Conservation (phyloP, 2,113 vertebrate genomes). For the Pelodiscus sinensis region DNA sequence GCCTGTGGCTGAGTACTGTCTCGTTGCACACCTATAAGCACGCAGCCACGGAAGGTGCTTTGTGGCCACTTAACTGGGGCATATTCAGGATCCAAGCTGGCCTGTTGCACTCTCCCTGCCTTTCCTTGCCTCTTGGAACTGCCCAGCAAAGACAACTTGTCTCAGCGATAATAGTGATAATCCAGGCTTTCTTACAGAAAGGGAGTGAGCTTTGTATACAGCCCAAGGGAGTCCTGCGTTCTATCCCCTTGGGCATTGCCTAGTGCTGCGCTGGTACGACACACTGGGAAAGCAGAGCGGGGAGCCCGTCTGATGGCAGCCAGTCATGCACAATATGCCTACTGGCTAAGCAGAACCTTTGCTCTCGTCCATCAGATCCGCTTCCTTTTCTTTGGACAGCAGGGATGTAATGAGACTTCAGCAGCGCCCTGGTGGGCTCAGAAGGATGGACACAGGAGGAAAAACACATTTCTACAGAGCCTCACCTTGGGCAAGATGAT, state of each 20-base stretch:
- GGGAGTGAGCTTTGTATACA: neutral
- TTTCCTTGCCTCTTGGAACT: neutral
- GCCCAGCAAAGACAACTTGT: neutral
- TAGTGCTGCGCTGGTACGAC: neutral
- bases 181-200: neutral
- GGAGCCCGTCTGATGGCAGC: neutral
- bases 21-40: neutral
- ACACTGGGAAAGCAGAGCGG: accelerated
- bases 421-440: neutral
- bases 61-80: neutral
- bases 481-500: slow-evolving; percentile 71
- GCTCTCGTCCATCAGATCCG: neutral
- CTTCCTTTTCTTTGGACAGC: neutral
- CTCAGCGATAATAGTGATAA: neutral
- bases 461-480: neutral
- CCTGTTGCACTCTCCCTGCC: neutral
- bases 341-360: neutral
- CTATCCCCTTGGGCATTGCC: neutral
- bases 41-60: neutral
- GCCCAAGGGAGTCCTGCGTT: neutral
- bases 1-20: neutral
- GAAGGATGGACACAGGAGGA: neutral
- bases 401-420: neutral
- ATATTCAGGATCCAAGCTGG: neutral
- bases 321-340: neutral